Evolutionary conservation across 2,888 invertebrate genomes (phyloP).

Genomic region (Cephonodes hylas): DNA sequence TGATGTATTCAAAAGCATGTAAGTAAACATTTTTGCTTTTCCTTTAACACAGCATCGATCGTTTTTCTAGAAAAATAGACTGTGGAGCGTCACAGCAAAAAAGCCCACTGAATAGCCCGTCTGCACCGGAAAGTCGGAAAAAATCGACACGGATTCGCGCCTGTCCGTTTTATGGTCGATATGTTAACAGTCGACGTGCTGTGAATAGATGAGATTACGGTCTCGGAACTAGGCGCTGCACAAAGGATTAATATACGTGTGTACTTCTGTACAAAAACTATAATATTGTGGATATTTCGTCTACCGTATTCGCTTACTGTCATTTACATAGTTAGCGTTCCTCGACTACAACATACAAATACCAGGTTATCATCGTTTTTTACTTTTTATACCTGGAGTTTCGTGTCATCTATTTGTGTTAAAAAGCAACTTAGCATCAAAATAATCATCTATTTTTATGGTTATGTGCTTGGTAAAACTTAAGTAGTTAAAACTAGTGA

Average conservation of each 20-base stretch:
- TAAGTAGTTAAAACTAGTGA: too few species aligned
- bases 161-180: slow-evolving; percentile 67
- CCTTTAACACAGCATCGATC: slow-evolving; percentile 37
- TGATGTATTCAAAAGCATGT: slow-evolving; percentile 25
- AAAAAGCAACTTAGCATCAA: too few species aligned
- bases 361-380: too few species aligned
- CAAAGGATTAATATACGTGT: slow-evolving; percentile 37
- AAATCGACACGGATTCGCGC: slow-evolving; percentile 61
- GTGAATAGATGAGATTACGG: slow-evolving; percentile 61
- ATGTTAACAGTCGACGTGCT: slow-evolving; percentile 73
- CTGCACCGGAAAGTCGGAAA: slow-evolving; percentile 61
- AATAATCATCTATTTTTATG: too few species aligned
- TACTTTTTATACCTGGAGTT: too few species aligned
- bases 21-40: slow-evolving; percentile 27
- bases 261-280: slow-evolving; percentile 17
- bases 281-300: not conserved
- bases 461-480: too few species aligned
- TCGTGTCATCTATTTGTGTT: too few species aligned
- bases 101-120: slow-evolving; percentile 55
- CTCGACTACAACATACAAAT: not conserved
- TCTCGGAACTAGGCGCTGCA: slow-evolving; percentile 28
- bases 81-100: slow-evolving; percentile 46
- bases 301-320: not conserved
- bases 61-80: slow-evolving; percentile 41
- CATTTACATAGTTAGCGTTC: not conserved